Evolutionary conservation across 2,113 vertebrate species (phyloP).

Genomic region (Nothobranchius furzeri): DNA sequence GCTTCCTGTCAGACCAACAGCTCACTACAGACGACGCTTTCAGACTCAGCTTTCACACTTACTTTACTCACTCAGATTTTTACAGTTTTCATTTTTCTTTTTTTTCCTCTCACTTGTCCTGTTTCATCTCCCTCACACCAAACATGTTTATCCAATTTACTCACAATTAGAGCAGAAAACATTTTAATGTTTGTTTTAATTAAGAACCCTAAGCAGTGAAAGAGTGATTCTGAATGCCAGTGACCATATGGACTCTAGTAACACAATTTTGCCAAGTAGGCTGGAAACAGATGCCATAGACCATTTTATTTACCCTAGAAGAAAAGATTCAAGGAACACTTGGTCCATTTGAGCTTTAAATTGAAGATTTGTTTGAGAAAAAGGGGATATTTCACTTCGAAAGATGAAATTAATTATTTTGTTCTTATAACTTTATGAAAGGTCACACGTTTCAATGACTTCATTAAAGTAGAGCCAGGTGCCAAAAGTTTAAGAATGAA

Average conservation of each 20-base stretch:
- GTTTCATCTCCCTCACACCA: conserved; percentile 29
- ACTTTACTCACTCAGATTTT: conserved; percentile 61
- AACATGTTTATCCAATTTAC: conserved; percentile 49
- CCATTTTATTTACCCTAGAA: conserved; percentile 62
- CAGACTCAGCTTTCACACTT: conserved; percentile 61
- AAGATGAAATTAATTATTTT: conserved; percentile 39
- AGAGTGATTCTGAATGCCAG: conserved; percentile 54
- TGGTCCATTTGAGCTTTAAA: conserved; percentile 53
- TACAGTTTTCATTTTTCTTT: conserved; percentile 49
- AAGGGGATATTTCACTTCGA: conserved; percentile 31
- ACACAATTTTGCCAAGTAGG: conserved; percentile 53
- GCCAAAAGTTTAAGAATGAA: too few relatives aligned
- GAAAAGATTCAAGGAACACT: conserved; percentile 50
- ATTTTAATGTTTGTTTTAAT: conserved; percentile 65
- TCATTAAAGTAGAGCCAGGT: not conserved
- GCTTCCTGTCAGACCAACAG: conserved; percentile 46
- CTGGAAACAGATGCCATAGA: conserved; percentile 67
- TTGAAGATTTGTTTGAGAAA: conserved; percentile 35
- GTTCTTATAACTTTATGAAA: not conserved
- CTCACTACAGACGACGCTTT: conserved; percentile 58
- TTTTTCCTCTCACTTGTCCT: conserved; percentile 30
- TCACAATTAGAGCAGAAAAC: conserved; percentile 50
- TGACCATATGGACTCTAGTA: conserved; percentile 69
- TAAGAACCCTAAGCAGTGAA: conserved; percentile 59
- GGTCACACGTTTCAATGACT: not conserved